Conservation (phyloP, 2,797 vertebrate species). For the Danio choprae region DNA sequence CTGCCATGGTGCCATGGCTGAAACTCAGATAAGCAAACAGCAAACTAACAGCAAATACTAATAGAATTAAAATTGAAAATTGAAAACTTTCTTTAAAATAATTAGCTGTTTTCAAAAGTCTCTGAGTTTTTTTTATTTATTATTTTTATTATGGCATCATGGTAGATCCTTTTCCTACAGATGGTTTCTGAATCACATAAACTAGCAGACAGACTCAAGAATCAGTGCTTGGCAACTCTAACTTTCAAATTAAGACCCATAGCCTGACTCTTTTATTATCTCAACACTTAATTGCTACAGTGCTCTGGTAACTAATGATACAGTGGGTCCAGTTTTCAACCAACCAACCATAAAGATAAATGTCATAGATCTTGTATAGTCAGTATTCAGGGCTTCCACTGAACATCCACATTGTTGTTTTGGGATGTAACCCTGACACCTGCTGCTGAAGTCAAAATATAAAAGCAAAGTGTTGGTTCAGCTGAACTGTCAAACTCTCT, state of each 20-base stretch:
- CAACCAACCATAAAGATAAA: background rate
- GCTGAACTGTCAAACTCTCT: background rate
- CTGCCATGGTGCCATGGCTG: background rate
- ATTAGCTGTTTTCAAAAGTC: background rate
- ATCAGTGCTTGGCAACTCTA: background rate
- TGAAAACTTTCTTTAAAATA: background rate
- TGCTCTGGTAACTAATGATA: background rate
- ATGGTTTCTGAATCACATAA: slow-evolving; percentile 7
- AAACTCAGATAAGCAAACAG: background rate
- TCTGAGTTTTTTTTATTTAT: background rate
- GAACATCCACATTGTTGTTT: too few species aligned
- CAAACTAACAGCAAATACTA: background rate
- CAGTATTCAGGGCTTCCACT: too few species aligned
- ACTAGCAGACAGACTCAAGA: background rate
- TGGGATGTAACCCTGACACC: background rate
- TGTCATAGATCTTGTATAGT: background rate
- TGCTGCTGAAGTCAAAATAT: too few species aligned
- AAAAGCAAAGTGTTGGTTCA: too few species aligned
- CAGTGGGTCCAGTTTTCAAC: background rate
- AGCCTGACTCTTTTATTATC: too few species aligned
- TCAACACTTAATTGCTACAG: background rate
- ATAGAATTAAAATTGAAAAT: too few species aligned
- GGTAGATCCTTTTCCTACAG: background rate
- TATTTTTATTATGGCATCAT: background rate
- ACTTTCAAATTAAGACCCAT: too few species aligned